Conservation (phyloP, 2,797 vertebrate species). For the Bucorvus abyssinicus region DNA sequence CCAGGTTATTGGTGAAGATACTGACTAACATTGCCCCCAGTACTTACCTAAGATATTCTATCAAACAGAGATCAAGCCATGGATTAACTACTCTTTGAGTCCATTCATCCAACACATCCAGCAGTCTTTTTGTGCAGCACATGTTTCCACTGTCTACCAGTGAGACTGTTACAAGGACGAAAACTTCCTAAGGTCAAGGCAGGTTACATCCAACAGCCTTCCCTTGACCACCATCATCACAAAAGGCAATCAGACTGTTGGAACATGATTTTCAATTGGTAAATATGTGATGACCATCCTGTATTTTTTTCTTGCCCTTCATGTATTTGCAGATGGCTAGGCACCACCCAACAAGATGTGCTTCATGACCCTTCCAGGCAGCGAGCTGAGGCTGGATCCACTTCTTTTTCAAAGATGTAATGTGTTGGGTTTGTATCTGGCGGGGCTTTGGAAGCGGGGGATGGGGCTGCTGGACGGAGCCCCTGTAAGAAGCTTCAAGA, state of each 20-base stretch:
- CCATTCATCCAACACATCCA: not conserved
- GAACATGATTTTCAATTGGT: not conserved
- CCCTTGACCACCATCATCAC: not conserved
- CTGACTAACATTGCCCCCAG: not conserved
- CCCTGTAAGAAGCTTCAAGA: too few relatives aligned
- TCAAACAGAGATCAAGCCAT: not conserved
- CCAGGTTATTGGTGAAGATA: not conserved
- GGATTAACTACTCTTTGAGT: not conserved
- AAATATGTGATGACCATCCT: not conserved
- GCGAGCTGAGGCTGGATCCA: not conserved
- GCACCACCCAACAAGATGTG: not conserved
- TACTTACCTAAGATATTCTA: not conserved
- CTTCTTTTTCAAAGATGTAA: not conserved
- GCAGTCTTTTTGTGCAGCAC: not conserved
- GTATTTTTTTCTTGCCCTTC: not conserved
- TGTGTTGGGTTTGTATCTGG: too few relatives aligned
- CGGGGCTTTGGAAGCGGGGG: too few relatives aligned
- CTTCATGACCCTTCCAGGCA: not conserved
- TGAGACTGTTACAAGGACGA: not conserved
- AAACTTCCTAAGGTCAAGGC: not conserved
- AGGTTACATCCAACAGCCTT: not conserved
- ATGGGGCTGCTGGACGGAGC: too few relatives aligned
- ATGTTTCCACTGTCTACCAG: not conserved
- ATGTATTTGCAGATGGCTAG: not conserved
- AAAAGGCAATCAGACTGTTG: not conserved